Percentiles rank a stretch among this genome's conserved stretches.
These are phyloP conservation scores for Hartigia nigra DNA, from an alignment of 2,888 invertebrate genomes.

Conservation along the genomic window DNA sequence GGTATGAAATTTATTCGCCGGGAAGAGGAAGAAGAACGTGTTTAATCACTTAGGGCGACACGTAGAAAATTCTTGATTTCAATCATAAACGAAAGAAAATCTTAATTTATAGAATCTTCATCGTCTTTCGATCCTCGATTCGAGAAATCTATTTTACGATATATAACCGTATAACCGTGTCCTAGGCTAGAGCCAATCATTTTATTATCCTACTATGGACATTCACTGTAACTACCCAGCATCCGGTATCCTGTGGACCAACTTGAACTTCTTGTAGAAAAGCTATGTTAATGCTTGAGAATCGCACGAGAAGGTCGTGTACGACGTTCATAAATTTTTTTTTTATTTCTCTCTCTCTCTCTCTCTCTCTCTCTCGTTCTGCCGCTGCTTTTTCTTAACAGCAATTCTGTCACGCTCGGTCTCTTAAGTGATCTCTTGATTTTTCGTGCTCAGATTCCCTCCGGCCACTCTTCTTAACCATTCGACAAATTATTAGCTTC, in stretches of 20 bases:
- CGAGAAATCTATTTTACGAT: not conserved
- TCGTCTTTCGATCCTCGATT: not conserved
- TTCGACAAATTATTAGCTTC: not conserved
- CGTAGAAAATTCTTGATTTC: too few relatives aligned
- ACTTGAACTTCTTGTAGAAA: not conserved
- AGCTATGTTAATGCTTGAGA: not conserved
- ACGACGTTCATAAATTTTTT: constrained; percentile 21
- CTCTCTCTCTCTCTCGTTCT: constrained; percentile 10
- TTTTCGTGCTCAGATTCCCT: not conserved
- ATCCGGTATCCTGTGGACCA: not conserved
- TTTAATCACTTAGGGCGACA: too few relatives aligned
- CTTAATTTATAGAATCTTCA: not conserved
- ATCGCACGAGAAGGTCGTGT: not conserved
- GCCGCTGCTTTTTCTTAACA: constrained; percentile 2
- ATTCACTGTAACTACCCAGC: not conserved
- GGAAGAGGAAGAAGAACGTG: too few relatives aligned
- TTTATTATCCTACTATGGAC: not conserved
- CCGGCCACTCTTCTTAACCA: not conserved
- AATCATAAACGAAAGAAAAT: not conserved
- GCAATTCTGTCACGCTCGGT: not conserved
- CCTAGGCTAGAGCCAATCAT: not conserved
- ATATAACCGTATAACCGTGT: not conserved
- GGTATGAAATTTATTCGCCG: not conserved
- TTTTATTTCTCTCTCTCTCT: constrained; percentile 20
- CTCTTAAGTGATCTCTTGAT: not conserved